These are phyloP conservation scores for Rhincodon typus DNA, from an alignment of 2,797 vertebrate species.

Conservation along the genomic window DNA sequence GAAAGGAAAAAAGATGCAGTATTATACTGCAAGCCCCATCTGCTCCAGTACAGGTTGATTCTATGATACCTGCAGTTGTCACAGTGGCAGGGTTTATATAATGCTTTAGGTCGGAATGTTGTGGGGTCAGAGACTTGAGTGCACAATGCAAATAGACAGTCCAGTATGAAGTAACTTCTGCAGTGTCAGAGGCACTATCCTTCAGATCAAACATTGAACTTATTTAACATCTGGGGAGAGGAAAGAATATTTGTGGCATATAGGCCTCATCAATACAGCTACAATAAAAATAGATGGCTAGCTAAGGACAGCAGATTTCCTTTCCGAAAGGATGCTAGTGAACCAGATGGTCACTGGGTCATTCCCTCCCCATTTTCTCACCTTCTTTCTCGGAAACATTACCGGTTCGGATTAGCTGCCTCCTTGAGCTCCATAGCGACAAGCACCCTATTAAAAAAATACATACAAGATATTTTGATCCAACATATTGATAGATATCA, in stretches of 20 bases:
- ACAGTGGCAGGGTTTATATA: background rate
- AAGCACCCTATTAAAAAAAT: background rate
- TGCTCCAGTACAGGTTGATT: too few relatives aligned
- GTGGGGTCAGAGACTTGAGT: background rate
- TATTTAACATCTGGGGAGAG: background rate
- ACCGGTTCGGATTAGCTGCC: background rate
- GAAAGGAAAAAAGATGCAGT: too few relatives aligned
- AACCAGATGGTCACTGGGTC: too few relatives aligned
- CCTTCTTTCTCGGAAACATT: background rate
- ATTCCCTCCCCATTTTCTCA: background rate
- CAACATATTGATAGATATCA: background rate
- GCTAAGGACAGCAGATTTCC: too few relatives aligned
- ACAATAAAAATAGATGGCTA: background rate
- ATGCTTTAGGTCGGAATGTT: background rate
- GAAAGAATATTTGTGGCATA: background rate
- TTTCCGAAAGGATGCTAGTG: too few relatives aligned
- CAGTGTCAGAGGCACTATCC: background rate
- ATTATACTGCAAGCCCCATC: too few relatives aligned
- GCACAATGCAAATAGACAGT: background rate
- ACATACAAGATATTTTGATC: background rate
- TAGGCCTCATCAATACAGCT: background rate
- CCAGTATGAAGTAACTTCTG: background rate
- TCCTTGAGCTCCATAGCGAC: background rate
- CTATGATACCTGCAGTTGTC: background rate
- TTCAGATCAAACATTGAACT: background rate